Conservation (phyloP, 2,113 vertebrate species). For the Tachysurus fulvidraco region DNA sequence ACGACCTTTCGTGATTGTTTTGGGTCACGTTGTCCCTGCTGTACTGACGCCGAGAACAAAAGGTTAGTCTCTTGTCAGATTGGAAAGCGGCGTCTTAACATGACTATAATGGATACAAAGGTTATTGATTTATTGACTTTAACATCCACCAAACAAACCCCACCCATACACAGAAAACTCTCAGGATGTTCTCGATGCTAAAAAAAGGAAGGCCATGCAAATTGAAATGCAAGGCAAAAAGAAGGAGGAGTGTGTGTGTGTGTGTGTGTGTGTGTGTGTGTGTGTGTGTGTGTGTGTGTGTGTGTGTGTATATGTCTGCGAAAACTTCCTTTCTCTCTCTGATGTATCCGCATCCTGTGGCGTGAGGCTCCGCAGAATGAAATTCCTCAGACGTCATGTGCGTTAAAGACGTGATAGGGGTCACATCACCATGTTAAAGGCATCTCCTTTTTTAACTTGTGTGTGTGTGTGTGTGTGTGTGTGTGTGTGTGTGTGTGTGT, state of each 20-base stretch:
- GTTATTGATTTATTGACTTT: constrained; percentile 46
- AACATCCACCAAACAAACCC: constrained; percentile 19
- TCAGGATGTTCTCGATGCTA: not conserved
- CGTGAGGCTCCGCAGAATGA: constrained; percentile 31
- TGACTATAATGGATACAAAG: not conserved
- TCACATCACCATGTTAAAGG: constrained; percentile 11
- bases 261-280: not conserved
- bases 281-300: not conserved
- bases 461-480: not conserved
- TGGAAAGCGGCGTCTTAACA: not conserved
- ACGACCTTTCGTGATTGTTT: not conserved
- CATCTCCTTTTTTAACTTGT: not conserved
- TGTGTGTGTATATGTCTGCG: not conserved
- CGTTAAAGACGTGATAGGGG: not conserved
- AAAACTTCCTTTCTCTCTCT: constrained; percentile 36
- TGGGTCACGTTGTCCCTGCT: not conserved
- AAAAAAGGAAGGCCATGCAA: not conserved
- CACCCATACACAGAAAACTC: not conserved
- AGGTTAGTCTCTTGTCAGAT: not conserved
- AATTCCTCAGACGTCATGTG: constrained; percentile 50
- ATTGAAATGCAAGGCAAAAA: not conserved
- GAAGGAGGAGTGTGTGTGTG: not conserved
- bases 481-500: not conserved
- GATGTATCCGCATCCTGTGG: constrained; percentile 41
- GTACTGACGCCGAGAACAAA: not conserved